A percentile compares a stretch with the other conserved stretches of the same genome.
Conservation (phyloP, 2,888 invertebrate genomes). For the Oithona nana region DNA sequence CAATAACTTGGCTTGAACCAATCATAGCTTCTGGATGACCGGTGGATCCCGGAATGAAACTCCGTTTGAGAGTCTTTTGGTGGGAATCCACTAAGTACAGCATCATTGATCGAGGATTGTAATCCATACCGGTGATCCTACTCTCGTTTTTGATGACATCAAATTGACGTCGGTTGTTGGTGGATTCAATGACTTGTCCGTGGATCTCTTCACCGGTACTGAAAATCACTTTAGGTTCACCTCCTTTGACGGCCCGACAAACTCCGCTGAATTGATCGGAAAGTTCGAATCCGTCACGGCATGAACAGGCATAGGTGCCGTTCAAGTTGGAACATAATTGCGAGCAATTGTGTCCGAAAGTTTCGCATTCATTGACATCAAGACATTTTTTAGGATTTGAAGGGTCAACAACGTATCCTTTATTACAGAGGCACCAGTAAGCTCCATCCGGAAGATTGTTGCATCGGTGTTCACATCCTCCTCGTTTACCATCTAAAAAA, state of each 20-base stretch:
- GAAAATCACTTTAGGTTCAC: slow-evolving; percentile 39
- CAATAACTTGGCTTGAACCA: slow-evolving; percentile 66
- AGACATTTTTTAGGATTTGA: slow-evolving; percentile 62
- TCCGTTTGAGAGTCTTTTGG: slow-evolving; percentile 71
- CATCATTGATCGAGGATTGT: slow-evolving; percentile 59
- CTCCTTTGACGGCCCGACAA: slow-evolving; percentile 40
- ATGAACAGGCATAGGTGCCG: slow-evolving; percentile 69
- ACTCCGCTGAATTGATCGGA: slow-evolving; percentile 60
- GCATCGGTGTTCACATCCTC: slow-evolving; percentile 82
- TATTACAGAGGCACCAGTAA: slow-evolving; percentile 73
- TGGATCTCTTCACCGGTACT: slow-evolving; percentile 73
- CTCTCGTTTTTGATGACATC: slow-evolving; percentile 65
- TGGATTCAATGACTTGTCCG: slow-evolving; percentile 38
- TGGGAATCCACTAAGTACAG: slow-evolving; percentile 91
- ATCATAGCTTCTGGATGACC: slow-evolving; percentile 50
- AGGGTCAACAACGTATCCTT: slow-evolving; percentile 60
- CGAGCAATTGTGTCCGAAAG: slow-evolving; percentile 68
- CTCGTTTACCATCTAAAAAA: slow-evolving; percentile 31
- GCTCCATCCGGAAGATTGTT: slow-evolving; percentile 61
- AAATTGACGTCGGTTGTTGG: slow-evolving; percentile 39
- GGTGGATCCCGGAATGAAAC: slow-evolving; percentile 63
- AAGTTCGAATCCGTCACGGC: slow-evolving; percentile 57
- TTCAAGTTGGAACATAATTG: slow-evolving; percentile 81
- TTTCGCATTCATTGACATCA: slow-evolving; percentile 74
- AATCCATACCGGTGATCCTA: slow-evolving; percentile 76